Evolutionary conservation across 2,888 invertebrate genomes (phyloP).

Genomic region (Leucoptera coffeella): DNA sequence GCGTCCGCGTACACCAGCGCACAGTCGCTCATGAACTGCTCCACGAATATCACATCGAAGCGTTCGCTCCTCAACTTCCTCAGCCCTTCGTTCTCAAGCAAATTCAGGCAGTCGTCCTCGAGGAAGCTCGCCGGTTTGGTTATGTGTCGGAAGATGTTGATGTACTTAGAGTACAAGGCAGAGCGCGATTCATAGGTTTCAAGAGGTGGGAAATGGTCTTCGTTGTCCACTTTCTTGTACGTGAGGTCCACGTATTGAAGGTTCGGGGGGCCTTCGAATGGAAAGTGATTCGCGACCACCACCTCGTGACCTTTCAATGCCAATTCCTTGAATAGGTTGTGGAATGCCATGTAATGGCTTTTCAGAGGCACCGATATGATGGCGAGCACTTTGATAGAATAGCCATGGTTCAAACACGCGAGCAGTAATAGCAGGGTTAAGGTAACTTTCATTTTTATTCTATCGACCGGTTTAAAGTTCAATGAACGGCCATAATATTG

Average conservation of each 20-base stretch:
- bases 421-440: neutral
- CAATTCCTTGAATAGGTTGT: constrained; percentile 49
- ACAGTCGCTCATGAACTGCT: constrained; percentile 38
- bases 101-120: constrained; percentile 15
- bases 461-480: too few species aligned
- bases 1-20: constrained; percentile 25
- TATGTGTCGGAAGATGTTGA: constrained; percentile 13
- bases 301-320: constrained; percentile 55
- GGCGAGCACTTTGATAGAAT: constrained; percentile 36
- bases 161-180: constrained; percentile 8
- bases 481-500: too few species aligned
- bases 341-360: constrained; percentile 61
- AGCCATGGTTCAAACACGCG: constrained; percentile 8
- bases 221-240: constrained; percentile 10
- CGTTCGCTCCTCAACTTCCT: constrained; percentile 11
- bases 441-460: too few species aligned
- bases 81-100: constrained; percentile 17
- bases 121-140: constrained; percentile 5
- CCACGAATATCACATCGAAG: constrained; percentile 39
- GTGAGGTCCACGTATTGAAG: constrained; percentile 51
- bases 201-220: constrained; percentile 7
- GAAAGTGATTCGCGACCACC: constrained; percentile 58
- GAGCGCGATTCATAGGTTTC: constrained; percentile 11
- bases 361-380: constrained; percentile 54
- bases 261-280: constrained; percentile 29